Evolutionary conservation across 2,888 invertebrate species (phyloP), one percentile per base, ranked within the genome.

Genomic region (Coremacera marginata): DNA sequence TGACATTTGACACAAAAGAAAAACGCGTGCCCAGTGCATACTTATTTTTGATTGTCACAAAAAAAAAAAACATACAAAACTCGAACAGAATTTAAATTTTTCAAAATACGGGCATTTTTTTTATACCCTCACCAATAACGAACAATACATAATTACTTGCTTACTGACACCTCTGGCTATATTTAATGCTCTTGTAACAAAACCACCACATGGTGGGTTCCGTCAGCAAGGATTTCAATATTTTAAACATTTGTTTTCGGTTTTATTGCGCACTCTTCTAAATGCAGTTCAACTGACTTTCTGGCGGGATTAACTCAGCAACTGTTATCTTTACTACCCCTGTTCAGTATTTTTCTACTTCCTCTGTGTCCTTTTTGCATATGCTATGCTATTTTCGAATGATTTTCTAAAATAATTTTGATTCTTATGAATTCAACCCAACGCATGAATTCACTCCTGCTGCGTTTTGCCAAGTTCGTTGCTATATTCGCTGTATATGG

Each of bases 131-230:
- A 11, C 7, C 31, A 3, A 16, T 37, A 22, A 57, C 8, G n/a
- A 8, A 37, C 57, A 22, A 37, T 11, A 25, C 55, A 57, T 71
- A 70, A 70, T 70, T 31, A 49, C 16, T 72, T 19, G 49, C 31
- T 70, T 70, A 55, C 55, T 55, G 55, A 55, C 70, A 52, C 70
- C 52, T 70, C 22, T 31, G 27, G 31, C 31, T 63, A 63, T 19
- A 14, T 22, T 3, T 49, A 55, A 19, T 73, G 37, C 25, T 63
- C n/a, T 73, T 72, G 62, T 25, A 25, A 31, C 71, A 65, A 63
- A 73, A 73, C 63, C 73, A 34, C 63, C 73, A 52, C 73, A 62
- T 72, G 72, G 27, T 72, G 62, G 62, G n/a, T 60, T 62, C 49
- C 16, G 5, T 34, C 31, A 34, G 27, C 57, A n/a, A 52, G 55